These are phyloP conservation scores for Chrysolina oricalcia DNA, from an alignment of 2,888 invertebrate species.

Conservation along the genomic window DNA sequence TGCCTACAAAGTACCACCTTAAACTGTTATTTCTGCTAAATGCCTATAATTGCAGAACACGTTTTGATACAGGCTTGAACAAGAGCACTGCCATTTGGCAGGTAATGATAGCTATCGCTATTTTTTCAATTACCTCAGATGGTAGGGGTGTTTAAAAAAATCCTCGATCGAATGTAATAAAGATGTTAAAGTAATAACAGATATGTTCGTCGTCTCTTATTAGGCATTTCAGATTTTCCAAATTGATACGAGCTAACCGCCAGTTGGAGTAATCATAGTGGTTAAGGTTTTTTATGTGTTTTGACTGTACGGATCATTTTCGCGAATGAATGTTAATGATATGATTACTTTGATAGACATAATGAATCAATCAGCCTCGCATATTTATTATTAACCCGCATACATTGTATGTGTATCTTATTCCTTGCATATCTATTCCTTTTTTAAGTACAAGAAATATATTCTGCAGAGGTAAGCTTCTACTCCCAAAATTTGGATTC, in stretches of 20 bases:
- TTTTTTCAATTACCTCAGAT: constrained; percentile 53
- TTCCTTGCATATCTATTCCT: too few species aligned
- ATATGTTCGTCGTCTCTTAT: constrained; percentile 56
- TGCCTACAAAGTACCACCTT: constrained; percentile 41
- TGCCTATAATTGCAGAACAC: constrained; percentile 41
- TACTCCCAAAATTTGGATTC: too few species aligned
- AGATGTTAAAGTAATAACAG: constrained; percentile 64
- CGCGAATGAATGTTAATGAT: constrained; percentile 36
- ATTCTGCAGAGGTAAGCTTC: too few species aligned
- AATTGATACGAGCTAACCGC: constrained; percentile 68
- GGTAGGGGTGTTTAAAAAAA: constrained; percentile 55
- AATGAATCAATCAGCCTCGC: constrained; percentile 18
- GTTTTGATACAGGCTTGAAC: constrained; percentile 27
- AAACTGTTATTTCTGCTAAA: constrained; percentile 43
- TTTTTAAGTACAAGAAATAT: too few species aligned
- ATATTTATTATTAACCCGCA: background rate
- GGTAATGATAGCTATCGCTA: constrained; percentile 41
- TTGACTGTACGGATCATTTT: constrained; percentile 51
- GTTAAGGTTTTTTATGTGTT: constrained; percentile 65
- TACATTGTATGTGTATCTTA: background rate
- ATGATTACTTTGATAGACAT: constrained; percentile 26
- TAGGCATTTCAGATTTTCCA: constrained; percentile 67
- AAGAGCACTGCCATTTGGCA: constrained; percentile 41
- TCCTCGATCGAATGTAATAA: constrained; percentile 55
- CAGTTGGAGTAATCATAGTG: constrained; percentile 65